Conservation (phyloP, 2,888 invertebrate species). For the Psylliodes chrysocephalus region DNA sequence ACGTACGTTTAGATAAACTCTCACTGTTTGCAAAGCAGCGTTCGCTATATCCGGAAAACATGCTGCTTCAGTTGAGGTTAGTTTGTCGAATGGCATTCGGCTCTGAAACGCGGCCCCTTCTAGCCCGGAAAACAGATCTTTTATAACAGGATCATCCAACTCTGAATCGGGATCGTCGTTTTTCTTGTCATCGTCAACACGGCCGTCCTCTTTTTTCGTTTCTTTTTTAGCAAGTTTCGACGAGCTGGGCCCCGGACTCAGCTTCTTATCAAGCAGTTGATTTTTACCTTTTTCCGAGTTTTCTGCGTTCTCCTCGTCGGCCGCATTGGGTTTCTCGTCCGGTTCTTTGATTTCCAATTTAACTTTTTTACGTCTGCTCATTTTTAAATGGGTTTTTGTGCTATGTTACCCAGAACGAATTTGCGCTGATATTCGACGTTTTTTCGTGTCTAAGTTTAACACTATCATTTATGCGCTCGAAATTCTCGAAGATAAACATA, state of each 20-base stretch:
- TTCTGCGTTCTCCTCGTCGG: conserved; percentile 71
- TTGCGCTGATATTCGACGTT: too few relatives aligned
- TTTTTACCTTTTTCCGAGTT: conserved; percentile 72
- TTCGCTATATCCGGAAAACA: conserved; percentile 93
- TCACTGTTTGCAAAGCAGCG: conserved; percentile 82
- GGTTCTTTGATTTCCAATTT: conserved; percentile 75
- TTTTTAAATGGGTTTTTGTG: conserved; percentile 41
- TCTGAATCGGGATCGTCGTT: conserved; percentile 74
- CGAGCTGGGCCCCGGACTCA: conserved; percentile 62
- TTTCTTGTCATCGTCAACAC: conserved; percentile 67
- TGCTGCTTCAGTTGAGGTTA: conserved; percentile 92
- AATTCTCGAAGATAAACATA: neutral
- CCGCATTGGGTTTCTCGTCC: conserved; percentile 73
- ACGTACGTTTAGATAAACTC: conserved; percentile 78
- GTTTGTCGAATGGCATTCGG: conserved; percentile 91
- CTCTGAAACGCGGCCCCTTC: conserved; percentile 96
- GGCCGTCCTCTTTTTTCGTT: conserved; percentile 63
- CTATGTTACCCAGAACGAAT: conserved; percentile 17
- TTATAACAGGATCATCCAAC: conserved; percentile 72
- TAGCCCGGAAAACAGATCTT: conserved; percentile 67
- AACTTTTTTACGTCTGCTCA: conserved; percentile 62
- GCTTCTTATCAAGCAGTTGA: conserved; percentile 66
- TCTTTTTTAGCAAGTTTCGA: conserved; percentile 64
- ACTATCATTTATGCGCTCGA: neutral
- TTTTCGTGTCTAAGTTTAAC: neutral